phyloP scores from a whole-genome alignment of 2,797 vertebrate genomes.

The Podargus strigoides region DNA sequence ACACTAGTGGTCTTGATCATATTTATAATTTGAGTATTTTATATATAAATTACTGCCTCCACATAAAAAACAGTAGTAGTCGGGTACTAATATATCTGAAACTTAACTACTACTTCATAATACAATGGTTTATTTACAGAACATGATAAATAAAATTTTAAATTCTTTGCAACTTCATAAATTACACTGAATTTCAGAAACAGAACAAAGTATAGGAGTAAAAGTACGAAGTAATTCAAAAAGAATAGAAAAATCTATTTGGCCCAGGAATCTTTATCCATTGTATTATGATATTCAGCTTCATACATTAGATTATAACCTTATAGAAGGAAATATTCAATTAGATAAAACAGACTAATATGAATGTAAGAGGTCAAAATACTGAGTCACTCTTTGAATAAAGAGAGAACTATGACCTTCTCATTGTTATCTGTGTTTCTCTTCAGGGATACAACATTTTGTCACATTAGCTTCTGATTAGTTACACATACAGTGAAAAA shows the following conservation, averaged over 20 bases:
- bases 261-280: not conserved
- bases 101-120: not conserved
- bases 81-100: not conserved
- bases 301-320: not conserved
- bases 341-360: not conserved
- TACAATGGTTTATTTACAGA: not conserved
- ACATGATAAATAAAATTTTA: not conserved
- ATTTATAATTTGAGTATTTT: slow-evolving; percentile 45
- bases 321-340: not conserved
- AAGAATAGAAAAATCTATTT: not conserved
- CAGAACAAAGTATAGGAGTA: not conserved
- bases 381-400: not conserved
- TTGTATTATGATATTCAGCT: not conserved
- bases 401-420: not conserved
- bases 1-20: not conserved
- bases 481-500: not conserved
- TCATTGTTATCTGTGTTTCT: not conserved
- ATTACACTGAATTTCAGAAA: not conserved
- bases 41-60: not conserved
- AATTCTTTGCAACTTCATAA: not conserved
- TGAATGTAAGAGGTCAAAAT: not conserved
- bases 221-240: not conserved
- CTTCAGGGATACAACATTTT: not conserved
- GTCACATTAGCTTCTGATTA: not conserved
- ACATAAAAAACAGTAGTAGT: not conserved